Evolutionary conservation across 2,797 vertebrate genomes (phyloP), one percentile per base, ranked within the genome.

Genomic region (Vultur gryphus): DNA sequence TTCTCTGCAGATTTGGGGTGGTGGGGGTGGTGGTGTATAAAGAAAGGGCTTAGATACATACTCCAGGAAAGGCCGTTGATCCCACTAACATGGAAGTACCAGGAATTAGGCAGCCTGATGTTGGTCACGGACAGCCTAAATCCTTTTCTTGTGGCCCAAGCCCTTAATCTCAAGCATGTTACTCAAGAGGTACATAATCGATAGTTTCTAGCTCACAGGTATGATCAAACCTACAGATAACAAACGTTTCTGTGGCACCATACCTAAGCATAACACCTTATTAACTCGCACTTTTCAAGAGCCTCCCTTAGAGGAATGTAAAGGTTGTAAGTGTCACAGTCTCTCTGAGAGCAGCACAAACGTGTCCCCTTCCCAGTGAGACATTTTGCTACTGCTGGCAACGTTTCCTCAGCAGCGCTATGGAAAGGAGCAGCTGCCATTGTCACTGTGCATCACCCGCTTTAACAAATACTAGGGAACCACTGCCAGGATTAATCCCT

Each of bases 391-490:
- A 16, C 73, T 37, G 20, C 62, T 71, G 75, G 69, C 29, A 51
- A 46, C 0, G 0, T 18, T 86, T 91, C 51, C 72, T 73, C 70
- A 2, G 11, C 55, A 55, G 49, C 0, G 0, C 43, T 11, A 7
- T 3, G 54, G 66, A 72, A 91, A 78, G 77, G 76, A 89, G 89
- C 81, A 95, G 73, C 69, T 94, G 88, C 84, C 92, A 59, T 23
- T 89, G 89, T 78, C 89, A 43, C n/a, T 16, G 66, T 0, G 0
- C 31, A 84, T 93, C 84, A 76, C 31, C 41, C 0, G 0, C 77
- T 49, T 43, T 37, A 66, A 71, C 41, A 80, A 84, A 69, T 7
- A 29, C 37, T 28, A 10, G 33, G 72, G 84, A 83, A 43, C 6
- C 82, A 41, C 67, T 73, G 73, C 41, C 80, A 83, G 71, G 33